These are phyloP conservation scores for Eupithecia centaureata DNA, from an alignment of 2,888 invertebrate genomes.

Conservation along the genomic window DNA sequence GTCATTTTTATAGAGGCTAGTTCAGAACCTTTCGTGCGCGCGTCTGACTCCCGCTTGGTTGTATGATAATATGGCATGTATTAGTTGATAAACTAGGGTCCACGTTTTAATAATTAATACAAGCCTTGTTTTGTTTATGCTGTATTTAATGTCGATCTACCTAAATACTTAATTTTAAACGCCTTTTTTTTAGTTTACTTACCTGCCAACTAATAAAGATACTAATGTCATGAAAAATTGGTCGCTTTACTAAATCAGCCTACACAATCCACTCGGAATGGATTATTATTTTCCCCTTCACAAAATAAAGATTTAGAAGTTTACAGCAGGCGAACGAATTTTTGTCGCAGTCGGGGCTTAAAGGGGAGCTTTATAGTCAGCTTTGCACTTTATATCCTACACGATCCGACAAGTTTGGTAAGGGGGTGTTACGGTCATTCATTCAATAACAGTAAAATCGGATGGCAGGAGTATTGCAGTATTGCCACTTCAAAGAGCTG, in stretches of 20 bases:
- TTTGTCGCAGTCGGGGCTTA: slow-evolving; percentile 40
- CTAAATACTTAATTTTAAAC: no score
- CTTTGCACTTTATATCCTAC: slow-evolving; percentile 43
- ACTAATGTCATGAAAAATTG: no score
- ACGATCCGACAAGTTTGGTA: slow-evolving; percentile 41
- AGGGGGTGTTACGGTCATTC: slow-evolving; percentile 41
- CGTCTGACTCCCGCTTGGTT: no score
- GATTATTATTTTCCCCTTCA: slow-evolving; percentile 34
- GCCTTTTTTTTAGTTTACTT: no score
- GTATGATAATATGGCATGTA: no score
- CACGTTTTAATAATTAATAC: no score
- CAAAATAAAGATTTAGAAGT: slow-evolving; percentile 38
- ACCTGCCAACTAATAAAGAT: no score
- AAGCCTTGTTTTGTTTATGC: no score
- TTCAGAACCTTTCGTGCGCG: no score
- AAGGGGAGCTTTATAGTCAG: slow-evolving; percentile 42
- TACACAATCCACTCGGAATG: slow-evolving; percentile 8
- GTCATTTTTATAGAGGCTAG: no score
- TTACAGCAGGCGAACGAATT: slow-evolving; percentile 39
- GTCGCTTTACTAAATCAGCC: not conserved
- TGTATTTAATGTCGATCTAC: no score
- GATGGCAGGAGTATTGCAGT: slow-evolving; percentile 38
- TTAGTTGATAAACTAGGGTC: no score
- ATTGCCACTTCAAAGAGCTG: slow-evolving; percentile 30
- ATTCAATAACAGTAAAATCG: slow-evolving; percentile 46